phyloP scores from a whole-genome alignment of 2,797 vertebrate genomes.

The Forpus xanthops region DNA sequence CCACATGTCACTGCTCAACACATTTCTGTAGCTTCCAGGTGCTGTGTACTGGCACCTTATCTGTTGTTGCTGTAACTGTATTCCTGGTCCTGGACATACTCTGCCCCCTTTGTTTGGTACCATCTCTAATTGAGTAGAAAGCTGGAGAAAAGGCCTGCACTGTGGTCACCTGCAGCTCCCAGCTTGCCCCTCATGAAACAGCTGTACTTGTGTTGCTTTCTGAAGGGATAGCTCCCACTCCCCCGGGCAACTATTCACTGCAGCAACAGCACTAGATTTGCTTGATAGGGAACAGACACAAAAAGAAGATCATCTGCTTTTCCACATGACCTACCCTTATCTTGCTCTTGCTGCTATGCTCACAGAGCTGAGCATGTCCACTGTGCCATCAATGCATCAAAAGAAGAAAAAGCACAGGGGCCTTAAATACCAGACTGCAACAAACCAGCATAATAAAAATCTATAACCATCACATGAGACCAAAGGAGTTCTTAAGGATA shows the following conservation, averaged over 20 bases:
- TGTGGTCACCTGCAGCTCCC: neutral
- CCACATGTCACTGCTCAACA: neutral
- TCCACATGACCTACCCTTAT: rapidly evolving
- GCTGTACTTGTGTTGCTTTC: neutral
- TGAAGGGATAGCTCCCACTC: neutral
- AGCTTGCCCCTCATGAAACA: neutral
- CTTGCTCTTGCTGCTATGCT: neutral
- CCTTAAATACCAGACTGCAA: neutral
- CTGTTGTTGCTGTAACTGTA: neutral
- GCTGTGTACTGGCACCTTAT: neutral
- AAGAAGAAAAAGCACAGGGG: neutral
- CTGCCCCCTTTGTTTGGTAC: neutral
- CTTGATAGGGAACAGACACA: neutral
- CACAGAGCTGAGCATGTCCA: neutral
- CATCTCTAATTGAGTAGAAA: neutral
- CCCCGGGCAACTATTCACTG: neutral
- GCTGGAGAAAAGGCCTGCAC: neutral
- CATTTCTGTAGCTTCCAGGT: neutral
- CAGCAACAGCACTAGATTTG: neutral
- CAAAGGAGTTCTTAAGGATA: neutral
- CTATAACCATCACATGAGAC: neutral
- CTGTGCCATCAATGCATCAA: neutral
- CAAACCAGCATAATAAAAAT: neutral
- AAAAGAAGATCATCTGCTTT: neutral
- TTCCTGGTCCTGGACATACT: neutral